phyloP scores from a whole-genome alignment of 2,888 invertebrate species.

The Polyommatus iphigenia region DNA sequence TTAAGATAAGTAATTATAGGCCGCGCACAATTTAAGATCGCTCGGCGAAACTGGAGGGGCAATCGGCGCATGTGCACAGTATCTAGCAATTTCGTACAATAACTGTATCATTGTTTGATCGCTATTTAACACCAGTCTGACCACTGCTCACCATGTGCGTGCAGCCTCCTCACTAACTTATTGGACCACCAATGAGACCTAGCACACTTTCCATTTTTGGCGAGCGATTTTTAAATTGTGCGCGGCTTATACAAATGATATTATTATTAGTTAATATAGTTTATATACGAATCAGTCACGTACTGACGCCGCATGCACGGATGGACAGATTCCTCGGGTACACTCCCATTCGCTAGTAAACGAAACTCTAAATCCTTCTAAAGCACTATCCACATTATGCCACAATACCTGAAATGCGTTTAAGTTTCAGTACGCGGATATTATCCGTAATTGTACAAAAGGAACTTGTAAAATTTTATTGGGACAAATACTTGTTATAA shows the following conservation, averaged over 20 bases:
- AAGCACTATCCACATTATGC: conserved; percentile 58
- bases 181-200: too few relatives aligned
- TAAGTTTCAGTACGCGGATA: conserved; percentile 63
- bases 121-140: neutral
- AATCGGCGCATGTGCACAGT: neutral
- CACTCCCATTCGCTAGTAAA: conserved; percentile 46
- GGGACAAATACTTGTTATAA: conserved; percentile 77
- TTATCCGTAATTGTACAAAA: conserved; percentile 75
- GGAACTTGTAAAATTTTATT: conserved; percentile 77
- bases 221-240: neutral
- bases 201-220: too few relatives aligned
- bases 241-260: neutral
- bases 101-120: neutral
- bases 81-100: neutral
- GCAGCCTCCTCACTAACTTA: neutral
- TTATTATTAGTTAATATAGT: conserved; percentile 14
- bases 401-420: conserved; percentile 60
- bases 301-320: conserved; percentile 62
- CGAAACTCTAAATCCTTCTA: conserved; percentile 51
- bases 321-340: conserved; percentile 56
- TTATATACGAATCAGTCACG: conserved; percentile 45
- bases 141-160: neutral
- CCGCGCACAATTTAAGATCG: neutral
- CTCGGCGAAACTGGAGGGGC: neutral
- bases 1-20: conserved; percentile 23